A percentile compares a stretch with the other conserved stretches of the same genome.
These are phyloP conservation scores for Pungitius pungitius DNA, from an alignment of 2,113 vertebrate genomes.

Conservation along the genomic window DNA sequence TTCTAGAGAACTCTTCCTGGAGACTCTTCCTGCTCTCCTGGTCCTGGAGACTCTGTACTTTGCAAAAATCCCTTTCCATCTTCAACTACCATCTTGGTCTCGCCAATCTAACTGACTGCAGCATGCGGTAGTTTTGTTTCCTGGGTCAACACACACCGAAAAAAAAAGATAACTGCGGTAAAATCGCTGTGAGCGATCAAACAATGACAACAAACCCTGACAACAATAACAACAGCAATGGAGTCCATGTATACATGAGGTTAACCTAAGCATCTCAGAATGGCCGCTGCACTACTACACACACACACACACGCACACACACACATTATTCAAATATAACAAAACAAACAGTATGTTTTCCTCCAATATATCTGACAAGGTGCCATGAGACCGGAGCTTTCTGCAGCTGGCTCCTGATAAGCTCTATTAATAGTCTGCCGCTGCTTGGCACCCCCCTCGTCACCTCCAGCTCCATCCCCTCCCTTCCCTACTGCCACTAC, in stretches of 20 bases:
- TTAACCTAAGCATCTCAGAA: slow-evolving; percentile 12
- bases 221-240: slow-evolving; percentile 1
- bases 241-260: not conserved
- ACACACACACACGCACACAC: not conserved
- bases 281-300: slow-evolving; percentile 5
- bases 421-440: slow-evolving; percentile 73
- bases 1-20: no score
- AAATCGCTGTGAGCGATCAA: no score
- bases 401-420: slow-evolving; percentile 66
- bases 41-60: no score
- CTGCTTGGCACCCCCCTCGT: slow-evolving; percentile 19
- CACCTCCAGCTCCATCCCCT: not conserved
- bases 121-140: no score
- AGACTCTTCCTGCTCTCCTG: no score
- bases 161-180: no score
- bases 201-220: no score
- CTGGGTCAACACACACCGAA: no score
- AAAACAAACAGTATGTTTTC: slow-evolving; percentile 23
- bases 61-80: no score
- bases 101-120: no score
- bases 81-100: no score
- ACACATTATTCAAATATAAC: slow-evolving; percentile 6
- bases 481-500: slow-evolving; percentile 32
- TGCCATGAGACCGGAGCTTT: slow-evolving; percentile 43
- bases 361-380: slow-evolving; percentile 35